These are phyloP conservation scores for Globia sparganii DNA, from an alignment of 2,888 invertebrate genomes.

Conservation along the genomic window DNA sequence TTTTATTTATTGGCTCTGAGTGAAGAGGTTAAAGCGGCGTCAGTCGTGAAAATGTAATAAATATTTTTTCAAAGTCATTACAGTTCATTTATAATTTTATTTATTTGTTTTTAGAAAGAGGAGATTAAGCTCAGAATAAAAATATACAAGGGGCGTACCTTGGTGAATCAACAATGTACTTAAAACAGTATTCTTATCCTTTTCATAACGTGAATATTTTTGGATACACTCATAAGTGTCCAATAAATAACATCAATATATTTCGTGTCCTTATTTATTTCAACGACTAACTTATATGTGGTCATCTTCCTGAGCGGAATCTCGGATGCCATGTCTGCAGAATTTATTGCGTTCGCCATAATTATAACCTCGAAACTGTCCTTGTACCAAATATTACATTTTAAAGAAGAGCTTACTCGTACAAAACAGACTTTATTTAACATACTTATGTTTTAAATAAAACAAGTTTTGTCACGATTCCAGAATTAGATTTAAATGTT, in stretches of 20 bases:
- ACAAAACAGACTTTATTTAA: slow-evolving; percentile 40
- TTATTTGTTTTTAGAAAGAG: not conserved
- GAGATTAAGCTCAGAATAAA: too few relatives aligned
- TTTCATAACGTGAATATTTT: slow-evolving; percentile 3
- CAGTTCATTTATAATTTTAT: not conserved
- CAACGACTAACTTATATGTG: slow-evolving; percentile 27
- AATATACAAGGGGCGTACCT: not conserved
- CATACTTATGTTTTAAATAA: slow-evolving; percentile 18
- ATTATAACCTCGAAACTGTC: slow-evolving; percentile 44
- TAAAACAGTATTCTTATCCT: not conserved
- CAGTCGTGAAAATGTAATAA: not conserved
- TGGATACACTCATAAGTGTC: not conserved
- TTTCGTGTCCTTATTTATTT: slow-evolving; percentile 21
- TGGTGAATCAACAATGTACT: not conserved
- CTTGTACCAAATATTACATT: slow-evolving; percentile 57
- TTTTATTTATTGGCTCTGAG: slow-evolving; percentile 22
- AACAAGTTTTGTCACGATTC: slow-evolving; percentile 51
- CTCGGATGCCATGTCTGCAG: slow-evolving; percentile 17
- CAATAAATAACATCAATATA: slow-evolving; percentile 26
- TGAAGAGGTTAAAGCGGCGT: not conserved
- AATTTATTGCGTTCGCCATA: slow-evolving; percentile 44
- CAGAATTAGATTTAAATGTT: slow-evolving; percentile 53
- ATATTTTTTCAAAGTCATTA: not conserved
- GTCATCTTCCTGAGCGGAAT: slow-evolving; percentile 5
- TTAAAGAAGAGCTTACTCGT: slow-evolving; percentile 10